A percentile compares a stretch with the other conserved stretches of the same genome.
These are phyloP conservation scores for Physocephala rufipes DNA, from an alignment of 2,888 invertebrate species.

Conservation along the genomic window DNA sequence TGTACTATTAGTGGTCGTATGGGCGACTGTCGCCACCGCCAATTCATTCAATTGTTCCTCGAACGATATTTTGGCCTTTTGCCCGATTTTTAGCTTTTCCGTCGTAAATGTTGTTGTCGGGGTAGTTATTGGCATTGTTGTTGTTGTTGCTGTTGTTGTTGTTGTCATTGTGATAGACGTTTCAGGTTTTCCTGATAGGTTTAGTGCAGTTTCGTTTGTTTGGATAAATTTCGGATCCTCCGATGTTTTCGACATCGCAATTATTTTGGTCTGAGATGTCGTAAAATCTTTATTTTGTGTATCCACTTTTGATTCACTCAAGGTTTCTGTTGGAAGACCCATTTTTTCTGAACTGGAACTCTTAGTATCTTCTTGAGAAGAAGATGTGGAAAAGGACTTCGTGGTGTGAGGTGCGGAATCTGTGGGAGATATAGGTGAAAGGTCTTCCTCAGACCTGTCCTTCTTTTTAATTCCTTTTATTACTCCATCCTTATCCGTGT, in stretches of 20 bases:
- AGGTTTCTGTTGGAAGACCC: neutral
- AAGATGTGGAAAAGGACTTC: no score
- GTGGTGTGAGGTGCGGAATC: no score
- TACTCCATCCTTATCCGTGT: neutral
- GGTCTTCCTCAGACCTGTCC: no score
- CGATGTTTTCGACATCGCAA: conserved; percentile 37
- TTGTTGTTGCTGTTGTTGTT: conserved; percentile 42
- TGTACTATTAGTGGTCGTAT: conserved; percentile 44
- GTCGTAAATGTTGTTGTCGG: conserved; percentile 49
- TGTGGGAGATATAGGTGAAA: no score
- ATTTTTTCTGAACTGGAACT: no score
- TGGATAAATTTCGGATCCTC: neutral
- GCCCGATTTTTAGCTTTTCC: conserved; percentile 64
- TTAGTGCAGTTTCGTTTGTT: conserved; percentile 30
- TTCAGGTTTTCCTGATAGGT: conserved; percentile 42
- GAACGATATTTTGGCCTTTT: conserved; percentile 64
- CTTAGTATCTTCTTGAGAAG: no score
- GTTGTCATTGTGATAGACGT: conserved; percentile 41
- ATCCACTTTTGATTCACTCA: neutral
- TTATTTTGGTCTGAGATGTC: conserved; percentile 9
- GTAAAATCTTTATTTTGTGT: conserved; percentile 5
- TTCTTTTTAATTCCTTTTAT: neutral
- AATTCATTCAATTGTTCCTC: conserved; percentile 51
- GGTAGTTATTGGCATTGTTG: conserved; percentile 44
- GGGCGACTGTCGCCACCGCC: conserved; percentile 48